A percentile compares a stretch with the other conserved stretches of the same genome.
Conservation (phyloP, 2,888 invertebrate genomes). For the Pardosa pseudoannulata region DNA sequence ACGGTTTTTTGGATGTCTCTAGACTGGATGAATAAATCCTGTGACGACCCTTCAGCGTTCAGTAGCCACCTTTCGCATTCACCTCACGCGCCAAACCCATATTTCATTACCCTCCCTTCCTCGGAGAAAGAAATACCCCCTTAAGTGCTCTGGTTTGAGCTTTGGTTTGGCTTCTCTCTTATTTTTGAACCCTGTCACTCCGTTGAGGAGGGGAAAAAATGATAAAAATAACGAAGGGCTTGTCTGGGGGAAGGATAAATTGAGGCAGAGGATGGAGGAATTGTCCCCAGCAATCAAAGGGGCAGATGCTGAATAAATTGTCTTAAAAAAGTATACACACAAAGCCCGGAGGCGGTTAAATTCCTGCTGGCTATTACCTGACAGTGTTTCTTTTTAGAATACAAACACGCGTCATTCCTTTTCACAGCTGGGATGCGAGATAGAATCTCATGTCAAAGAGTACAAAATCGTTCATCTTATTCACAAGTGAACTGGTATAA, state of each 20-base stretch:
- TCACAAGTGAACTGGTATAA: too few relatives aligned
- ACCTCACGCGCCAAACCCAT: conserved; percentile 44
- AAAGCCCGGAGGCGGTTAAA: conserved; percentile 32
- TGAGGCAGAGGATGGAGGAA: conserved; percentile 30
- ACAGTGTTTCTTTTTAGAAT: not conserved
- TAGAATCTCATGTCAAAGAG: too few relatives aligned
- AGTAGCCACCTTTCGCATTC: conserved; percentile 31
- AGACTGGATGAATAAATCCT: not conserved
- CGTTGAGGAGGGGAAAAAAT: conserved; percentile 12
- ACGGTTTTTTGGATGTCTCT: not conserved
- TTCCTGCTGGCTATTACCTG: conserved; percentile 32
- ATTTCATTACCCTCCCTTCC: conserved; percentile 29
- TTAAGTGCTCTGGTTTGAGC: conserved; percentile 45
- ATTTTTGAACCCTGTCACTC: conserved; percentile 38
- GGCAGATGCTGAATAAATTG: conserved; percentile 54
- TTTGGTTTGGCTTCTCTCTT: conserved; percentile 27
- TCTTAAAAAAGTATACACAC: conserved; percentile 16
- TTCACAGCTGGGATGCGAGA: too few relatives aligned
- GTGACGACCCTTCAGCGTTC: conserved; percentile 4
- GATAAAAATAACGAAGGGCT: conserved; percentile 37
- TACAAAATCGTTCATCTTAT: too few relatives aligned
- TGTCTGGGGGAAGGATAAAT: conserved; percentile 36
- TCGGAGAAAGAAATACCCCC: not conserved
- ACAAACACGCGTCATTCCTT: too few relatives aligned
- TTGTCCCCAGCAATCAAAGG: conserved; percentile 55